Conservation (phyloP, 2,113 vertebrate genomes). For the Tyrannus savana region DNA sequence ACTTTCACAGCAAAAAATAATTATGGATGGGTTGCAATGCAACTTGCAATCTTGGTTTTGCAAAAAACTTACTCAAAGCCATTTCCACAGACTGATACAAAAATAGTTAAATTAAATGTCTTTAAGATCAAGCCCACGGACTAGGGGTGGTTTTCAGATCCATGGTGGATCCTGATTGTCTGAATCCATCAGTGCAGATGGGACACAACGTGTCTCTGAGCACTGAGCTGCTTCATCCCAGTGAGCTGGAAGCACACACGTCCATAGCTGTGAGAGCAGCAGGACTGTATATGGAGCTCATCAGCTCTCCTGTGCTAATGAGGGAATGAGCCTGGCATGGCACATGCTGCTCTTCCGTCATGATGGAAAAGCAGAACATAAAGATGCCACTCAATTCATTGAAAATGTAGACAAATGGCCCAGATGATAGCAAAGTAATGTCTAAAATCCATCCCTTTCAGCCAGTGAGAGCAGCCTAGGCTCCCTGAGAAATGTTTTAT, state of each 20-base stretch:
- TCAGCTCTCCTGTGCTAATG: neutral
- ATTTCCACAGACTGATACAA: neutral
- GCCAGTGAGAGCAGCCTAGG: neutral
- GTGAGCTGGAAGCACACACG: neutral
- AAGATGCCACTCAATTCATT: accelerated
- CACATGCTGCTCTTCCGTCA: accelerated
- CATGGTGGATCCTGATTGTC: accelerated
- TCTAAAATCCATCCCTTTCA: neutral
- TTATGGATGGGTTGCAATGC: neutral
- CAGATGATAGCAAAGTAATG: neutral
- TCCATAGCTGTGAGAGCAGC: neutral
- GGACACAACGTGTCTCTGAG: accelerated
- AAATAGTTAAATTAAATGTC: neutral
- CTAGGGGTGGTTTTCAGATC: neutral
- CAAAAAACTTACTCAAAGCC: neutral
- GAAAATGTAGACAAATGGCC: neutral
- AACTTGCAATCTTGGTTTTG: neutral
- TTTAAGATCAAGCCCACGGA: neutral
- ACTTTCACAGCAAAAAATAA: neutral
- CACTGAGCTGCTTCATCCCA: neutral
- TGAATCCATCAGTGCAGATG: neutral
- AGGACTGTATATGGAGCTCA: neutral
- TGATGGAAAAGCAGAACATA: neutral
- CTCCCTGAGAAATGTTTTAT: accelerated
- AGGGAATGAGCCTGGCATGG: neutral